Percentiles rank a stretch among this genome's conserved stretches.
Conservation (phyloP, 2,797 vertebrate genomes). For the Meriones psammophilus region DNA sequence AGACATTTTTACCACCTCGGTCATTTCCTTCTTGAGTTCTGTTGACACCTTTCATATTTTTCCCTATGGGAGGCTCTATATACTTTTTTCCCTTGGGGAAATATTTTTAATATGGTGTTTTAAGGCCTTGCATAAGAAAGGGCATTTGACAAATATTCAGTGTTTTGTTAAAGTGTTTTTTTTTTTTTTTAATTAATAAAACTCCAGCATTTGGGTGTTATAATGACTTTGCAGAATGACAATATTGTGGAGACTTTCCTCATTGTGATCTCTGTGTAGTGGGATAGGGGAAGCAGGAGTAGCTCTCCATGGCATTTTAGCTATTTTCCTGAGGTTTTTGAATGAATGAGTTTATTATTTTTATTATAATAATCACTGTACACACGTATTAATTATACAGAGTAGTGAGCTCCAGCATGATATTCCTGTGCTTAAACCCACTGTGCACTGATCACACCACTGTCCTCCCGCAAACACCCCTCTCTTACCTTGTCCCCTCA, state of each 20-base stretch:
- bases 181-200: slow-evolving; percentile 46
- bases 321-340: slow-evolving; percentile 76
- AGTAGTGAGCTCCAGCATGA: not conserved
- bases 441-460: too few species aligned
- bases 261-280: slow-evolving; percentile 63
- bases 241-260: slow-evolving; percentile 12
- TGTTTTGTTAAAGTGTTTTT: slow-evolving; percentile 1
- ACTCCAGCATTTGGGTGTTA: slow-evolving; percentile 53
- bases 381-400: not conserved
- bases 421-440: not conserved
- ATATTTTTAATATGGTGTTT: not conserved
- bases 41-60: slow-evolving; percentile 59
- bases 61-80: not conserved
- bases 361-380: not conserved
- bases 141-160: not conserved
- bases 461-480: not conserved
- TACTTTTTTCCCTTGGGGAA: slow-evolving; percentile 13
- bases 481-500: not conserved
- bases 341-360: slow-evolving; percentile 67
- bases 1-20: slow-evolving; percentile 53
- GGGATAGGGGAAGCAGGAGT: slow-evolving; percentile 55
- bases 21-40: slow-evolving; percentile 60
- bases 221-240: not conserved
- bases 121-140: slow-evolving; percentile 55
- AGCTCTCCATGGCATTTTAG: slow-evolving; percentile 45